A percentile compares a stretch with the other conserved stretches of the same genome.
phyloP scores from a whole-genome alignment of 2,888 invertebrate species.

The Gibbula magus region DNA sequence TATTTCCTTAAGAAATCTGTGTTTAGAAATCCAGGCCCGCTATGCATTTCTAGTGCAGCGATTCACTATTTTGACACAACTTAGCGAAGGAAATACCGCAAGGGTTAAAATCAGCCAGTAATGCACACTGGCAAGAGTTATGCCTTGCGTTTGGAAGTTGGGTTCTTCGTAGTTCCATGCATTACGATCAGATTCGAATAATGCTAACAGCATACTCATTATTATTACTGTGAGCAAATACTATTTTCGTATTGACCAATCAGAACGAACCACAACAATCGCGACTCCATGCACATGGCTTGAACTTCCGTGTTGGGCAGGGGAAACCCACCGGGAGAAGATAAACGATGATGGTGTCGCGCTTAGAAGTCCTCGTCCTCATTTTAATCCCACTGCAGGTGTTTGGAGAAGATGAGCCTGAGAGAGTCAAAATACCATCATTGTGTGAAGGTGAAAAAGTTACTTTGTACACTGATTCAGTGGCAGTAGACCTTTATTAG shows the following conservation, averaged over 20 bases:
- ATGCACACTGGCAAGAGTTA: too few relatives aligned
- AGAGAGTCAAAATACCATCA: conserved; percentile 56
- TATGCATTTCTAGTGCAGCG: too few relatives aligned
- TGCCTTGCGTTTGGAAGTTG: too few relatives aligned
- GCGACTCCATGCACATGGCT: conserved; percentile 11
- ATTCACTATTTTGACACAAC: too few relatives aligned
- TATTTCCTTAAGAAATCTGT: too few relatives aligned
- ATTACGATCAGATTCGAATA: too few relatives aligned
- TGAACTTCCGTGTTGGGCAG: not conserved
- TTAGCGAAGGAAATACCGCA: too few relatives aligned
- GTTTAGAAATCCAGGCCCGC: too few relatives aligned
- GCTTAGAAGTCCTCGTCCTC: not conserved
- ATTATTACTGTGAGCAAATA: not conserved
- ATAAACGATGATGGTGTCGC: not conserved
- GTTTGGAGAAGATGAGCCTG: conserved; percentile 43
- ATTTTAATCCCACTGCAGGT: conserved; percentile 12
- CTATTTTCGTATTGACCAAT: conserved; percentile 25
- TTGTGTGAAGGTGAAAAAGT: conserved; percentile 59
- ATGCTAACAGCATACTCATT: too few relatives aligned
- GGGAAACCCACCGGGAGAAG: not conserved
- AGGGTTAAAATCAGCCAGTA: too few relatives aligned
- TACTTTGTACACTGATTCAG: not conserved
- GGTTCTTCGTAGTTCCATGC: too few relatives aligned
- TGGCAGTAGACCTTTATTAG: not conserved
- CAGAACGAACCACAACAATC: conserved; percentile 32